A percentile compares a stretch with the other conserved stretches of the same genome.
phyloP scores from a whole-genome alignment of 92 coral and sea anemone genomes.

The Epizoanthus scotinus region DNA sequence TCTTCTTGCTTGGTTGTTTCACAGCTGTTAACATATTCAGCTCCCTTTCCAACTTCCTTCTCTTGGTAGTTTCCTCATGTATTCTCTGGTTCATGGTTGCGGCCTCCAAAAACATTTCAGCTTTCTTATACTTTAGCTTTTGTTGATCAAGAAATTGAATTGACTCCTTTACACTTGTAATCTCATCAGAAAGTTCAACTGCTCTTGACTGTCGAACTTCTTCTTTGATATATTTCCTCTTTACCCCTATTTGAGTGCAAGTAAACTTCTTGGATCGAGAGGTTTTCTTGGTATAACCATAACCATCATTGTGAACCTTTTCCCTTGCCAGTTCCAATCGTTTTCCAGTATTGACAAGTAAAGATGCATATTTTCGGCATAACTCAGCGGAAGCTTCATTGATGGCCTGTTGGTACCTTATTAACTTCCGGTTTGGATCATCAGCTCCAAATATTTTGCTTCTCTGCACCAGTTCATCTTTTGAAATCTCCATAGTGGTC shows the following conservation, averaged over 20 bases:
- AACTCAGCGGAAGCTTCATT: no score
- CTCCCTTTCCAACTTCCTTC: conserved; percentile 39
- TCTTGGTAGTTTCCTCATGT: conserved; percentile 33
- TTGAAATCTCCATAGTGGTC: no score
- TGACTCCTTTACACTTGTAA: conserved; percentile 42
- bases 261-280: conserved; percentile 42
- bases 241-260: neutral
- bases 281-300: conserved; percentile 35
- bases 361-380: no score
- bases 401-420: no score
- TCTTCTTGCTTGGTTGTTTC: conserved; percentile 27
- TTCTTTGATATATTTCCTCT: conserved; percentile 38
- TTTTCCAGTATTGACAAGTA: no score
- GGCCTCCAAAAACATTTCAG: conserved; percentile 62
- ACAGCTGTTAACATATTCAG: conserved; percentile 38
- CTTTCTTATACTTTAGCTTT: conserved; percentile 46
- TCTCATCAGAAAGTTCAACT: conserved; percentile 30
- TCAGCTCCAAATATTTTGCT: no score
- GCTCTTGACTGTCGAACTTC: conserved; percentile 39
- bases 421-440: no score
- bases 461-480: no score
- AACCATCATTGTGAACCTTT: conserved; percentile 46
- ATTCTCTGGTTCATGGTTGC: conserved; percentile 55
- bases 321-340: conserved; percentile 40
- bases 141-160: conserved; percentile 50